Conservation (phyloP, 1,140 invertebrate genomes). For the Nebria ingens region DNA sequence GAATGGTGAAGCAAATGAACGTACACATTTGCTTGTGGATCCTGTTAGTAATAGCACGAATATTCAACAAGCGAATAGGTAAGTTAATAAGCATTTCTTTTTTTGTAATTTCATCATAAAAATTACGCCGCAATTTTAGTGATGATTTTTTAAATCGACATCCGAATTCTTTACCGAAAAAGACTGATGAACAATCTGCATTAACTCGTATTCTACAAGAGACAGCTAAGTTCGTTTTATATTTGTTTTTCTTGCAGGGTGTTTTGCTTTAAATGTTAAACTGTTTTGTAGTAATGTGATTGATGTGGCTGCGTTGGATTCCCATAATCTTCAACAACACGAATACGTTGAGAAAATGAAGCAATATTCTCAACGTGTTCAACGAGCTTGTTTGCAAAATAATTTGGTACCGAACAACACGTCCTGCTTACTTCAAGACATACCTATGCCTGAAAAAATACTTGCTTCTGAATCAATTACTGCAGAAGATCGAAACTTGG, state of each 20-base stretch:
- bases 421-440: slow-evolving; percentile 43
- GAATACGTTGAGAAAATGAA: slow-evolving; percentile 67
- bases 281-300: slow-evolving; percentile 61
- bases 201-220: slow-evolving; percentile 77
- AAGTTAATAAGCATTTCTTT: slow-evolving; percentile 16
- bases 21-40: slow-evolving; percentile 56
- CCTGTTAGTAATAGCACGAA: slow-evolving; percentile 54
- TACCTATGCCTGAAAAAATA: slow-evolving; percentile 47
- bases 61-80: slow-evolving; percentile 48
- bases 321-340: slow-evolving; percentile 66
- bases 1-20: slow-evolving; percentile 51
- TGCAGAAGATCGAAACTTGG: slow-evolving; percentile 42
- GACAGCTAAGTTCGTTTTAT: slow-evolving; percentile 66
- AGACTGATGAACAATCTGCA: slow-evolving; percentile 79
- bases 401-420: slow-evolving; percentile 32
- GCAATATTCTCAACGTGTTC: slow-evolving; percentile 53
- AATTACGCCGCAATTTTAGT: slow-evolving; percentile 43
- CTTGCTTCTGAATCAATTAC: slow-evolving; percentile 42
- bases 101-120: slow-evolving; percentile 14
- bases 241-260: slow-evolving; percentile 10
- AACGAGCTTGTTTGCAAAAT: slow-evolving; percentile 38
- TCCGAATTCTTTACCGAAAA: slow-evolving; percentile 57
- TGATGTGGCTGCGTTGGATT: slow-evolving; percentile 69
- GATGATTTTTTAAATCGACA: slow-evolving; percentile 53
- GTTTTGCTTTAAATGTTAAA: slow-evolving; percentile 10